These are phyloP conservation scores for Lasioglossum vierecki DNA, from an alignment of 2,888 invertebrate genomes.

Conservation along the genomic window DNA sequence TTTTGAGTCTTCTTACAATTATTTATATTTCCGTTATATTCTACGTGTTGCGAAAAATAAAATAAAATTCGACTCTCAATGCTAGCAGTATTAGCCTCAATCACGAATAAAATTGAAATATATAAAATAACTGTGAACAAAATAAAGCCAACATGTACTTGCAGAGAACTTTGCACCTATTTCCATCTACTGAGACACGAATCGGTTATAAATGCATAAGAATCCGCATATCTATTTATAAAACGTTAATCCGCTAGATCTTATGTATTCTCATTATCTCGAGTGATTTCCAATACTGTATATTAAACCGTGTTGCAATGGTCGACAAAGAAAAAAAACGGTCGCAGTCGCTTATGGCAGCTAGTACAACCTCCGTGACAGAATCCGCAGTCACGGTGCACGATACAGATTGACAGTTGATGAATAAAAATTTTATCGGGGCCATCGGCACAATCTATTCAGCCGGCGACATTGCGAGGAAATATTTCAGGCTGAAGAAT, in stretches of 20 bases:
- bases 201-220: not conserved
- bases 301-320: not conserved
- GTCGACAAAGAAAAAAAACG: not conserved
- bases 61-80: too few relatives aligned
- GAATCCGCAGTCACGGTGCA: not conserved
- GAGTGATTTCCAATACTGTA: not conserved
- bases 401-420: conserved; percentile 11
- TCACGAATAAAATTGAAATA: too few relatives aligned
- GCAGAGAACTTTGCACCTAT: not conserved
- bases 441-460: conserved; percentile 22
- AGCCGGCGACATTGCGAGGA: not conserved
- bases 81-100: too few relatives aligned
- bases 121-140: too few relatives aligned
- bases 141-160: too few relatives aligned
- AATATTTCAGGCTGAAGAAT: conserved; percentile 15
- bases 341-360: not conserved
- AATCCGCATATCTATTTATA: not conserved
- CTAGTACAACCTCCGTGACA: not conserved
- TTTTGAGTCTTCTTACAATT: too few relatives aligned
- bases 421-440: conserved; percentile 22
- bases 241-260: not conserved
- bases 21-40: too few relatives aligned
- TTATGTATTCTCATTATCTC: not conserved
- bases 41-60: too few relatives aligned
- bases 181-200: not conserved